phyloP scores from a whole-genome alignment of 2,888 invertebrate genomes.

The Chymomyza amoena region DNA sequence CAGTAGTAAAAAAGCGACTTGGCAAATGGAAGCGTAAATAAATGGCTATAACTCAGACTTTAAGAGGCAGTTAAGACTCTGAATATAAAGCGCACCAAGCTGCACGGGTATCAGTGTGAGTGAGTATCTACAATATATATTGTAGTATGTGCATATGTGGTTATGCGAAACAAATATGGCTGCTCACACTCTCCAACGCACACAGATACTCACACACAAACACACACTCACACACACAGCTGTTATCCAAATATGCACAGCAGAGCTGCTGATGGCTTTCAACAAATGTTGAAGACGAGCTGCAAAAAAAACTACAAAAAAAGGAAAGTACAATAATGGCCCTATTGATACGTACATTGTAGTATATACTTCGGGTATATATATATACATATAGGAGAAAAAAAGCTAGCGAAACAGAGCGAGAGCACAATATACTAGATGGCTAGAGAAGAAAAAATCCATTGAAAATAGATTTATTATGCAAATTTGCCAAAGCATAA shows the following conservation, averaged over 20 bases:
- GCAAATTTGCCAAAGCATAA: conserved; percentile 66
- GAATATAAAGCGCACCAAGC: conserved; percentile 38
- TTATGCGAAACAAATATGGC: conserved; percentile 48
- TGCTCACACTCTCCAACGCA: conserved; percentile 25
- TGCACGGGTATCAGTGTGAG: not conserved
- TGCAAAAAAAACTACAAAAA: conserved; percentile 6
- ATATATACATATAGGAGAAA: not conserved
- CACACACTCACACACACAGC: conserved; percentile 20
- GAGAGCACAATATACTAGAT: not conserved
- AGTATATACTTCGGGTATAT: not conserved
- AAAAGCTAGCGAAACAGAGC: conserved; percentile 5
- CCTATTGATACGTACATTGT: conserved; percentile 48
- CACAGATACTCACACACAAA: conserved; percentile 8
- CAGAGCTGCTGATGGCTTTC: conserved; percentile 23
- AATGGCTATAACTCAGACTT: conserved; percentile 45
- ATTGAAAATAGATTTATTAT: conserved; percentile 74
- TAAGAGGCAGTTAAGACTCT: conserved; percentile 44
- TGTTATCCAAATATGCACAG: conserved; percentile 52
- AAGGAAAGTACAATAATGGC: conserved; percentile 37
- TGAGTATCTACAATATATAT: not conserved
- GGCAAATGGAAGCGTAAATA: conserved; percentile 34
- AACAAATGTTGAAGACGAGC: conserved; percentile 4
- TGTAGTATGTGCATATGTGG: conserved; percentile 12
- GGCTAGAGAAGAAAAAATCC: conserved; percentile 40
- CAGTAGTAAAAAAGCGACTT: not conserved